Evolutionary conservation across 2,113 vertebrate species (phyloP), one percentile per base, ranked within the genome.

Genomic region (Oryzias melastigma): DNA sequence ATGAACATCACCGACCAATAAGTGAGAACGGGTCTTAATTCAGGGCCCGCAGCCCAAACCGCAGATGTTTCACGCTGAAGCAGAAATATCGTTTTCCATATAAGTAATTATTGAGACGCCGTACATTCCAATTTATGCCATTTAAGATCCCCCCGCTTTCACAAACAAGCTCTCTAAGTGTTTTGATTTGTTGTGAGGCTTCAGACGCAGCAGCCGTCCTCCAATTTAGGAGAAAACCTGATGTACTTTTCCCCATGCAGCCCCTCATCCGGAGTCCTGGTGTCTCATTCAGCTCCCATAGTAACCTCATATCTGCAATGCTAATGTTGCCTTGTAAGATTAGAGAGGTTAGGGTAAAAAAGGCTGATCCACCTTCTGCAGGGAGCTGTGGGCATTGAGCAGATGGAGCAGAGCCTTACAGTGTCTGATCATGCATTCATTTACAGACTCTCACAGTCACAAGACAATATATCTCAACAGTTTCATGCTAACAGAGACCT

Each of bases 341-440:
- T 62, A 29, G n/a, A 35, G 35, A 51, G 74, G 73, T 84, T 67
- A 52, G 71, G 65, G 65, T 72, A 48, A 67, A 35, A 69, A 75
- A 75, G 46, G 55, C 58, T 27, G 57, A 69, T 87, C 74, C 86
- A 85, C 86, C 84, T 77, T 73, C 24, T 70, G 71, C 76, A 14
- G 50, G 4, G 10, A 20, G 7, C 18, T 40, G 55, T 48, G 24
- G 58, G 65, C 69, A 44, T 43, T 20, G 15, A 20, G 58, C 25
- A 35, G 25, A 7, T 6, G 16, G 22, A 44, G 29, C 40, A 17
- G 63, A 42, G 19, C 51, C 5, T 60, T 18, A 27, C 15, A 1
- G 13, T 14, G 20, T 24, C 18, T 40, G 12, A 5, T 29, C 29
- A 7, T 29, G 44, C 24, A 17, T 49, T 44, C 16, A 35, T 29